phyloP scores from a whole-genome alignment of 2,888 invertebrate species.

The Parthenolecanium corni region DNA sequence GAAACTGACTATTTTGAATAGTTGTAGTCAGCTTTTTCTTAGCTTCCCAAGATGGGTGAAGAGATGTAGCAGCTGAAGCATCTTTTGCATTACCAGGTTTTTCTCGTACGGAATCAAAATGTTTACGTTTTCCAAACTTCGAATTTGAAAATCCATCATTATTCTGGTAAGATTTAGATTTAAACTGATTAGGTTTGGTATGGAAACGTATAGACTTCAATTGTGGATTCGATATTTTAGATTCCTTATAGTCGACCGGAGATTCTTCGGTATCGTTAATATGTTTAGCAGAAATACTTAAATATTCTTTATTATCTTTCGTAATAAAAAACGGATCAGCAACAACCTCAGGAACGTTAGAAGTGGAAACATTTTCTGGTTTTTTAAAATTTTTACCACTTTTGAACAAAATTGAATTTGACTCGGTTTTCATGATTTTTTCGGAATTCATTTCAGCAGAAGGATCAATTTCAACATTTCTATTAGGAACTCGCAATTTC shows the following conservation, averaged over 20 bases:
- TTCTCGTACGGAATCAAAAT: background rate
- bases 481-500: background rate
- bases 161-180: background rate
- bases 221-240: background rate
- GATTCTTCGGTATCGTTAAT: background rate
- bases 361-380: constrained; percentile 12
- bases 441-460: too few relatives aligned
- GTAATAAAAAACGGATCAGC: constrained; percentile 33
- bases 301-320: constrained; percentile 30
- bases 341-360: background rate
- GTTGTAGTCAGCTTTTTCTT: constrained; percentile 32
- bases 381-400: constrained; percentile 1
- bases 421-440: background rate
- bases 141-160: background rate
- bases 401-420: background rate
- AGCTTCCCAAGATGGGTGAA: constrained; percentile 36
- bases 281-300: constrained; percentile 26
- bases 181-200: background rate
- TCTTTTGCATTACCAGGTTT: background rate
- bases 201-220: background rate
- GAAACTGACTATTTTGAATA: constrained; percentile 30
- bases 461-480: background rate
- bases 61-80: constrained; percentile 22
- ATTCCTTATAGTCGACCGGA: background rate
- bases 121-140: background rate